Evolutionary conservation across 2,113 vertebrate genomes (phyloP).

Genomic region (Myocastor coypus): DNA sequence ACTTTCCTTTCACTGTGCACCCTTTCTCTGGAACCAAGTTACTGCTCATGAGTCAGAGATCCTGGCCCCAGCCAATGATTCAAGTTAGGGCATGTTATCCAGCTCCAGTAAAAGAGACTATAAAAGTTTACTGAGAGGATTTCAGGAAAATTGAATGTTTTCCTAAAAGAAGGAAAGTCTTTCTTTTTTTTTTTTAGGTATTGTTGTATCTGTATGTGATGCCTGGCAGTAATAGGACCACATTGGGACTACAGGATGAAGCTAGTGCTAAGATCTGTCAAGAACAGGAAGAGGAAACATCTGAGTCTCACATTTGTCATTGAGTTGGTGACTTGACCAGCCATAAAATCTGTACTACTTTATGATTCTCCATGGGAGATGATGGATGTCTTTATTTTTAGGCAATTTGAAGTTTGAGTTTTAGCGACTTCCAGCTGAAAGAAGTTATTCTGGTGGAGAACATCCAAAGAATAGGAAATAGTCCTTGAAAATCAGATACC

Average conservation of each 20-base stretch:
- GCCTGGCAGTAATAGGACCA: not conserved
- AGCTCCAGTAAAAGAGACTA: not conserved
- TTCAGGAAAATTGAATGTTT: not conserved
- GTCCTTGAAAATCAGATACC: not conserved
- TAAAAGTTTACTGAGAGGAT: not conserved
- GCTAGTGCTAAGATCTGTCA: fast-evolving
- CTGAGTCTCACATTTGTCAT: not conserved
- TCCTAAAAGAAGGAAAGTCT: not conserved
- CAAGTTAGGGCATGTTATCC: not conserved
- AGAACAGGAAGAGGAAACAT: not conserved
- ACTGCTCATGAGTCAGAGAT: not conserved
- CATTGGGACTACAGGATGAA: not conserved
- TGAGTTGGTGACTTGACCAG: not conserved
- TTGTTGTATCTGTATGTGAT: not conserved
- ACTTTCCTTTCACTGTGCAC: not conserved
- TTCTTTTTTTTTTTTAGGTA: not conserved
- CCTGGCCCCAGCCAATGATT: not conserved
- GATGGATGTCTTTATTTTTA: not conserved
- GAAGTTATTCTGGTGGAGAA: not conserved
- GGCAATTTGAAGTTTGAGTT: not conserved
- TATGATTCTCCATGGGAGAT: not conserved
- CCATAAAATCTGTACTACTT: not conserved
- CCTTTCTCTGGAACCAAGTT: not conserved
- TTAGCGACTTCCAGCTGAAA: not conserved
- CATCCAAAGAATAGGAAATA: not conserved